These are phyloP conservation scores for Leptatherina wallacei DNA, from an alignment of 2,797 vertebrate genomes.

Conservation along the genomic window DNA sequence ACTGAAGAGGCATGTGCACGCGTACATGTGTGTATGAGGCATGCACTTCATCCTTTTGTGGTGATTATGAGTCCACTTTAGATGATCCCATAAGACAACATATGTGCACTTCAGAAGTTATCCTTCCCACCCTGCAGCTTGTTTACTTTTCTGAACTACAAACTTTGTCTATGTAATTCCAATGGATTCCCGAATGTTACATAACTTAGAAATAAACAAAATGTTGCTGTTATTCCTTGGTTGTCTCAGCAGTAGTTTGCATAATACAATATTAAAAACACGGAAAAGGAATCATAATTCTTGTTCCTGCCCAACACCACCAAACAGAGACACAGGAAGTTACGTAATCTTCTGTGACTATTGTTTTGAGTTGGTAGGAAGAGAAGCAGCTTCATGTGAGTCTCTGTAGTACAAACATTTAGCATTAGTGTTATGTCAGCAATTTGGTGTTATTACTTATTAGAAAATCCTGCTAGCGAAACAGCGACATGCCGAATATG, in stretches of 20 bases:
- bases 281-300: too few relatives aligned
- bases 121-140: not conserved
- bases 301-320: too few relatives aligned
- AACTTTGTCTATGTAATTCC: not conserved
- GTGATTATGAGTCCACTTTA: not conserved
- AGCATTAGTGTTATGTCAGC: too few relatives aligned
- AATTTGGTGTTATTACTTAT: too few relatives aligned
- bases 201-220: not conserved
- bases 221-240: not conserved
- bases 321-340: too few relatives aligned
- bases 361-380: too few relatives aligned
- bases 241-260: not conserved
- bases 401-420: too few relatives aligned
- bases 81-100: constrained; percentile 14
- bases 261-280: too few relatives aligned
- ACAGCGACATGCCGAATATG: too few relatives aligned
- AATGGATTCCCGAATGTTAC: not conserved
- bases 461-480: too few relatives aligned
- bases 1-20: constrained; percentile 40
- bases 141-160: not conserved
- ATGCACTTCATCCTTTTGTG: constrained; percentile 23
- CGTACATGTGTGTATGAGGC: constrained; percentile 1
- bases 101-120: not conserved
- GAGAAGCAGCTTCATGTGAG: too few relatives aligned
- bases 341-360: too few relatives aligned